A percentile compares a stretch with the other conserved stretches of the same genome.
These are phyloP conservation scores for Machimus rusticus DNA, from an alignment of 2,888 invertebrate genomes.

Conservation along the genomic window DNA sequence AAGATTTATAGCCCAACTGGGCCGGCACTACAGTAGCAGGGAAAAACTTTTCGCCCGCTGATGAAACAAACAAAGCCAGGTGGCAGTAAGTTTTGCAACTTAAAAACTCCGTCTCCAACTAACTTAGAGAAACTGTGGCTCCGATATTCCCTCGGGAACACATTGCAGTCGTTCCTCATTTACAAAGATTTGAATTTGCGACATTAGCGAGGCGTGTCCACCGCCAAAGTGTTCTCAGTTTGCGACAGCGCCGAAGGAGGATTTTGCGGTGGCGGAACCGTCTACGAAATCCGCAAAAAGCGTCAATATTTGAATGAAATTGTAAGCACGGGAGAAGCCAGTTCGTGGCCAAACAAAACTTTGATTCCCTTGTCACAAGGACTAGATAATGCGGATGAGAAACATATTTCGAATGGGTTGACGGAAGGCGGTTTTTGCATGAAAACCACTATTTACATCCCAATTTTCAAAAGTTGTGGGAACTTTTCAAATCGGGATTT, in stretches of 20 bases:
- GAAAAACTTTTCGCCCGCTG: not conserved
- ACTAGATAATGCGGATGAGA: not conserved
- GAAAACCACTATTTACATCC: not conserved
- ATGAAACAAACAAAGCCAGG: slow-evolving; percentile 30
- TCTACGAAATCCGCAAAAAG: not conserved
- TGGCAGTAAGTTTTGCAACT: slow-evolving; percentile 26
- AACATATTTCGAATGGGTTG: not conserved
- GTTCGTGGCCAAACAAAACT: not conserved
- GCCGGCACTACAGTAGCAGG: not conserved
- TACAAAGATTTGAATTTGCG: not conserved
- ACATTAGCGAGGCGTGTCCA: not conserved
- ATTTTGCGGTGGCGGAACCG: not conserved
- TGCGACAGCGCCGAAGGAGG: not conserved
- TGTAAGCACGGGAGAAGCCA: not conserved
- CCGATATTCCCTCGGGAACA: not conserved
- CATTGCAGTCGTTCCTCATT: not conserved
- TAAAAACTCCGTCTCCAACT: not conserved
- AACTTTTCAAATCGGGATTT: slow-evolving; percentile 10
- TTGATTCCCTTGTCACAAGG: not conserved
- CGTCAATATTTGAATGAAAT: not conserved
- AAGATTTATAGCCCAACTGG: slow-evolving; percentile 9
- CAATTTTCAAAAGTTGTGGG: not conserved
- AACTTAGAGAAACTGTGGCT: not conserved
- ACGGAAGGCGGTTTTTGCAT: not conserved
- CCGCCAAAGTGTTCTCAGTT: not conserved